A percentile compares a stretch with the other conserved stretches of the same genome.
phyloP scores from a whole-genome alignment of 2,797 vertebrate species.

The Pteronotus mesoamericanus region DNA sequence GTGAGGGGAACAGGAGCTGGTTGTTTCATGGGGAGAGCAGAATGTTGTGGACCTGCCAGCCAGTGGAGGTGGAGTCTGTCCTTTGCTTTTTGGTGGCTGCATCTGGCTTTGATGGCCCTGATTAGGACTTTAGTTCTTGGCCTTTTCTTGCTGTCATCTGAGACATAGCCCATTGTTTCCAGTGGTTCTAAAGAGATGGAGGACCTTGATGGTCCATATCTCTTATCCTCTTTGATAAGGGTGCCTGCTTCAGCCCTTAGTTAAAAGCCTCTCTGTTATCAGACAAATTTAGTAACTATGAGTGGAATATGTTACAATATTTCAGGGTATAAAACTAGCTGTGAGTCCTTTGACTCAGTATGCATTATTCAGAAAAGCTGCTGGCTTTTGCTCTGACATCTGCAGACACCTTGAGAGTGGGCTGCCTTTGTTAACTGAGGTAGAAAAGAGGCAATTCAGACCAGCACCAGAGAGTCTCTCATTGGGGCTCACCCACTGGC shows the following conservation, averaged over 20 bases:
- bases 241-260: background rate
- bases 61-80: slow-evolving; percentile 45
- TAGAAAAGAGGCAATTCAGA: background rate
- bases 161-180: background rate
- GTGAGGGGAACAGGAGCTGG: slow-evolving; percentile 20
- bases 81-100: slow-evolving; percentile 56
- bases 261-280: background rate
- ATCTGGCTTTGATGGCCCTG: slow-evolving; percentile 30
- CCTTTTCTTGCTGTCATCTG: slow-evolving; percentile 32
- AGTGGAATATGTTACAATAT: background rate
- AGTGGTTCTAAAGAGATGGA: background rate
- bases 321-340: background rate
- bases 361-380: background rate
- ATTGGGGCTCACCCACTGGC: background rate
- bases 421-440: background rate
- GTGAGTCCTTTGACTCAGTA: background rate
- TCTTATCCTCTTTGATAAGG: background rate
- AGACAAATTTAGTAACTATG: background rate
- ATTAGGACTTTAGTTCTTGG: slow-evolving; percentile 42
- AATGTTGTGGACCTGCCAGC: slow-evolving; percentile 39
- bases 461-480: background rate
- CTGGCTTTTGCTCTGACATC: background rate
- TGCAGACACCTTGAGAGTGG: background rate
- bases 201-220: background rate
- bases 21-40: slow-evolving; percentile 29